phyloP scores from a whole-genome alignment of 2,888 invertebrate species.

The Arrhopalites spinosus region DNA sequence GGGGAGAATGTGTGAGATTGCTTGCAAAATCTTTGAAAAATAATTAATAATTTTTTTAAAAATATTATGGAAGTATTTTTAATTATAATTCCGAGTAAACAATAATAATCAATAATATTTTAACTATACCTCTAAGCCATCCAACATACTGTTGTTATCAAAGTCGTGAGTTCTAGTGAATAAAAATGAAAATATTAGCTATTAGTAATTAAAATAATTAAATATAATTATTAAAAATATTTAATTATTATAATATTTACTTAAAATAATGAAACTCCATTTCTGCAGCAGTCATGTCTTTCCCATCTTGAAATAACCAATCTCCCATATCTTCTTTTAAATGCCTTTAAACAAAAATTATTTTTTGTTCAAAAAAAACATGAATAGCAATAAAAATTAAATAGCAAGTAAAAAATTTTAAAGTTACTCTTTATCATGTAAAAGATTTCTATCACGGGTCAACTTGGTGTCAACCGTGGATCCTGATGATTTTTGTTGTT shows the following conservation, averaged over 20 bases:
- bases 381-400: background rate
- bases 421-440: slow-evolving; percentile 75
- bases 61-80: no score
- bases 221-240: background rate
- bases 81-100: no score
- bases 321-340: slow-evolving; percentile 76
- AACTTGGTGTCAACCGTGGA: slow-evolving; percentile 57
- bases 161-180: slow-evolving; percentile 75
- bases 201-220: background rate
- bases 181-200: background rate
- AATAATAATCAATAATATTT: no score
- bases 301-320: slow-evolving; percentile 66
- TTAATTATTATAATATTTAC: slow-evolving; percentile 56
- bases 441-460: slow-evolving; percentile 72
- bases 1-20: slow-evolving; percentile 75
- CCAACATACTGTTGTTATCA: slow-evolving; percentile 85
- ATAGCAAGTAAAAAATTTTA: background rate
- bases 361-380: background rate
- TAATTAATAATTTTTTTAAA: no score
- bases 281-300: slow-evolving; percentile 81
- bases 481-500: slow-evolving; percentile 58
- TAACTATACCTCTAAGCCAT: slow-evolving; percentile 93
- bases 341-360: slow-evolving; percentile 66
- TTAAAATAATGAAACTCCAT: slow-evolving; percentile 83
- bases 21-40: slow-evolving; percentile 80